A percentile compares a stretch with the other conserved stretches of the same genome.
Conservation (phyloP, 2,797 vertebrate species). For the Enteromius afrohamiltoni region DNA sequence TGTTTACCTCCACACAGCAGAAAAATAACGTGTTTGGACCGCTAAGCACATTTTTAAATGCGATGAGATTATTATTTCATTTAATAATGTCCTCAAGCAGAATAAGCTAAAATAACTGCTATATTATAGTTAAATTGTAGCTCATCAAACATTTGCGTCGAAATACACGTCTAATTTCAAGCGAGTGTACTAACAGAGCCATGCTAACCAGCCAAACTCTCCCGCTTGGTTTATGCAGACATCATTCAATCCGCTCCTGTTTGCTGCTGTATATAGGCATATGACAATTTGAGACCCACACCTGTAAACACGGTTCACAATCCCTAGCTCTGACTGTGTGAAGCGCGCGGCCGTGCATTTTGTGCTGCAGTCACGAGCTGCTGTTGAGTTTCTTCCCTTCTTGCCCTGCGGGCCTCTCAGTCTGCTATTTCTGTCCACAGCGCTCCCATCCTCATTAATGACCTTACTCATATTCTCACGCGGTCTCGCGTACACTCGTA, state of each 20-base stretch:
- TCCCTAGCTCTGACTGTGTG: not conserved
- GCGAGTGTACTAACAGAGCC: not conserved
- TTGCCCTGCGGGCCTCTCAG: slow-evolving; percentile 54
- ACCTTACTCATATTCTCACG: slow-evolving; percentile 47
- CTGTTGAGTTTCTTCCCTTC: slow-evolving; percentile 33
- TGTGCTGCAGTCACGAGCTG: slow-evolving; percentile 45
- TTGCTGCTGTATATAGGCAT: not conserved
- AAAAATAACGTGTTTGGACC: not conserved
- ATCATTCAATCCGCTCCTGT: not conserved
- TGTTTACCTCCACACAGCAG: not conserved
- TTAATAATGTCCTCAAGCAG: not conserved
- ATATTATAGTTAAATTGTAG: not conserved
- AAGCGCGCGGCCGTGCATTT: slow-evolving; percentile 23
- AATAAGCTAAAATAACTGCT: slow-evolving; percentile 8
- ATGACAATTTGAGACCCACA: not conserved
- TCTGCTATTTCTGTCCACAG: slow-evolving; percentile 63
- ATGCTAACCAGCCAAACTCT: not conserved
- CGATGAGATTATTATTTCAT: not conserved
- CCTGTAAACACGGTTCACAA: slow-evolving; percentile 38
- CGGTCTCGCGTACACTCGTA: slow-evolving; percentile 18
- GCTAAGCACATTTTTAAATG: not conserved
- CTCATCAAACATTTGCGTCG: not conserved
- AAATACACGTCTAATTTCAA: not conserved
- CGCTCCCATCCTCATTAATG: slow-evolving; percentile 47
- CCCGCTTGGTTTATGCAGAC: not conserved